These are phyloP conservation scores for Melanaphis sacchari DNA, from an alignment of 1,140 invertebrate genomes.

Conservation along the genomic window DNA sequence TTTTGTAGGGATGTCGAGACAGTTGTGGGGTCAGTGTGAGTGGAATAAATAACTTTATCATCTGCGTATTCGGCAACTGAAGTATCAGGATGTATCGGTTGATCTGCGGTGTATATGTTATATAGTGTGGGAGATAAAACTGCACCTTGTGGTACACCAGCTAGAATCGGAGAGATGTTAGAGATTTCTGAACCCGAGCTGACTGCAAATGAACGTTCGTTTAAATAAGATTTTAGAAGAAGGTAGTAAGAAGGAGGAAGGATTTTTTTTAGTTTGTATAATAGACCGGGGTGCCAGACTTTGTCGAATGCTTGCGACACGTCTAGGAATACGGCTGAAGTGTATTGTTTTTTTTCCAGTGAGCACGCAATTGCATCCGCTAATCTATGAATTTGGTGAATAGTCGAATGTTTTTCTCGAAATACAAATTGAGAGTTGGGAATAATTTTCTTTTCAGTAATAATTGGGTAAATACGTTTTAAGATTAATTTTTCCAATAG, in stretches of 20 bases:
- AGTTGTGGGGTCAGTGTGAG: too few species aligned
- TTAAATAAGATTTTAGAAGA: neutral
- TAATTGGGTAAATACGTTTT: conserved; percentile 59
- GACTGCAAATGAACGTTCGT: neutral
- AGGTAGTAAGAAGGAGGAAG: neutral
- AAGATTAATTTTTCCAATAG: conserved; percentile 62
- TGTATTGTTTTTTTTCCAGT: conserved; percentile 58
- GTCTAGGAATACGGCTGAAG: conserved; percentile 59
- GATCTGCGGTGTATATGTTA: too few species aligned
- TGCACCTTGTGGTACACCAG: neutral
- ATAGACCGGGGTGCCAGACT: conserved; percentile 62
- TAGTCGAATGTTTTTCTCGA: conserved; percentile 61
- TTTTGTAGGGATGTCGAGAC: too few species aligned
- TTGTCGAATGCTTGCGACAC: conserved; percentile 61
- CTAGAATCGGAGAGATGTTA: neutral
- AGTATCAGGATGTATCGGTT: too few species aligned
- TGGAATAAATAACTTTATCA: too few species aligned
- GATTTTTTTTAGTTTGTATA: conserved; percentile 41
- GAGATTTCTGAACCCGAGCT: neutral
- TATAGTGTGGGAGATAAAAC: too few species aligned
- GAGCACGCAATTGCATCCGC: conserved; percentile 54
- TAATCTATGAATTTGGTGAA: conserved; percentile 61
- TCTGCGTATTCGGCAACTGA: too few species aligned
- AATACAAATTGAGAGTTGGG: conserved; percentile 63
- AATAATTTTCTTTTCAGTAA: conserved; percentile 59